These are phyloP conservation scores for Rhinogobius similis DNA, from an alignment of 2,113 vertebrate species.

Conservation along the genomic window DNA sequence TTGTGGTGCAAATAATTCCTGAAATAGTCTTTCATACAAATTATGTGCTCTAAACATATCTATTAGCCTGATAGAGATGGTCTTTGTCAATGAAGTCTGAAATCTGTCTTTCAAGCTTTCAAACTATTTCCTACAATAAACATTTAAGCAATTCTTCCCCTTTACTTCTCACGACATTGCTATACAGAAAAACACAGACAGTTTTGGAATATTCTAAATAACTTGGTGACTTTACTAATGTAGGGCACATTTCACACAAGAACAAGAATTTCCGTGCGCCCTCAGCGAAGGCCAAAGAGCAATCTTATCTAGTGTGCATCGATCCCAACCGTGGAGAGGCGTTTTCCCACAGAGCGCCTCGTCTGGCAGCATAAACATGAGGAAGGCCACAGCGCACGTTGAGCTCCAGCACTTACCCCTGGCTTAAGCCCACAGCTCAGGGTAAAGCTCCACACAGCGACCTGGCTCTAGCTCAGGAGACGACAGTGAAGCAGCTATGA, in stretches of 20 bases:
- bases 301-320: constrained; percentile 75
- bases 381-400: constrained; percentile 51
- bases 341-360: constrained; percentile 71
- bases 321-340: constrained; percentile 57
- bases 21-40: background rate
- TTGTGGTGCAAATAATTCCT: background rate
- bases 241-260: constrained; percentile 64
- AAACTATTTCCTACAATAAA: background rate
- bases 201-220: constrained; percentile 1
- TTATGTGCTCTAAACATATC: background rate
- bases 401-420: constrained; percentile 29
- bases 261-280: constrained; percentile 58
- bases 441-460: background rate
- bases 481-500: background rate
- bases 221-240: constrained; percentile 24
- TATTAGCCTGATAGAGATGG: background rate
- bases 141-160: background rate
- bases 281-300: constrained; percentile 67
- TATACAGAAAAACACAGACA: background rate
- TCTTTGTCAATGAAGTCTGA: background rate
- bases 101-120: background rate
- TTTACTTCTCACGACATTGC: background rate
- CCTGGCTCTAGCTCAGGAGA: constrained; percentile 1
- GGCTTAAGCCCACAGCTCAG: constrained; percentile 27
- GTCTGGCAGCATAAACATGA: constrained; percentile 67